Conservation (phyloP, 2,797 vertebrate species). For the Myotis myotis region DNA sequence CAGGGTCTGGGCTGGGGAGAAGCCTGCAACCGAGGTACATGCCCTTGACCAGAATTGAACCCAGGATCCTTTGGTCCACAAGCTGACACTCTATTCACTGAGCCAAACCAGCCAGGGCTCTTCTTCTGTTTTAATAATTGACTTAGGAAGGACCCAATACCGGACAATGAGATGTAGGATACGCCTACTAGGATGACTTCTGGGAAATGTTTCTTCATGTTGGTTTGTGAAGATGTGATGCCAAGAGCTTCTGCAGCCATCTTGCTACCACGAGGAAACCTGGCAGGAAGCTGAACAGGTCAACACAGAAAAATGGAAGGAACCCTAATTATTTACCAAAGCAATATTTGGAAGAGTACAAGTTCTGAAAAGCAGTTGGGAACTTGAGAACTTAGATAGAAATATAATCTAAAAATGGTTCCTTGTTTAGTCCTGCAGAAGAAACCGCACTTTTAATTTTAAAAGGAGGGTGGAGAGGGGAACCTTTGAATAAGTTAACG, state of each 20-base stretch:
- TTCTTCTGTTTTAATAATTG: not conserved
- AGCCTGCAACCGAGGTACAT: no score
- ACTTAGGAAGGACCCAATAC: not conserved
- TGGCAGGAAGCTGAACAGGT: not conserved
- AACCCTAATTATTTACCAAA: not conserved
- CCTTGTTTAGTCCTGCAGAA: not conserved
- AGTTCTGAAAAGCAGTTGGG: not conserved
- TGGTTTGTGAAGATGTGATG: not conserved
- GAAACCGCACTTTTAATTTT: conserved; percentile 18
- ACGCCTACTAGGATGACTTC: not conserved
- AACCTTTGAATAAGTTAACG: not conserved
- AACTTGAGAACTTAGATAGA: not conserved
- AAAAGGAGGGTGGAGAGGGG: not conserved
- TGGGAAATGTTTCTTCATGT: not conserved
- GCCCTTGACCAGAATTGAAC: no score
- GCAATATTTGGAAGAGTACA: not conserved
- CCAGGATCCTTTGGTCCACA: no score
- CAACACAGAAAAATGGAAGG: not conserved
- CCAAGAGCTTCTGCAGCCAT: not conserved
- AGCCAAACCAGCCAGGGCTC: not conserved
- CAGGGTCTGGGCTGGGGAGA: no score
- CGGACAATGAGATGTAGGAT: not conserved
- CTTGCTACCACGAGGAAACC: not conserved
- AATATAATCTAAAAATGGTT: not conserved
- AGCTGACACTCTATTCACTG: no score